phyloP scores from a whole-genome alignment of 2,888 invertebrate genomes.

The Hermodice carunculata region DNA sequence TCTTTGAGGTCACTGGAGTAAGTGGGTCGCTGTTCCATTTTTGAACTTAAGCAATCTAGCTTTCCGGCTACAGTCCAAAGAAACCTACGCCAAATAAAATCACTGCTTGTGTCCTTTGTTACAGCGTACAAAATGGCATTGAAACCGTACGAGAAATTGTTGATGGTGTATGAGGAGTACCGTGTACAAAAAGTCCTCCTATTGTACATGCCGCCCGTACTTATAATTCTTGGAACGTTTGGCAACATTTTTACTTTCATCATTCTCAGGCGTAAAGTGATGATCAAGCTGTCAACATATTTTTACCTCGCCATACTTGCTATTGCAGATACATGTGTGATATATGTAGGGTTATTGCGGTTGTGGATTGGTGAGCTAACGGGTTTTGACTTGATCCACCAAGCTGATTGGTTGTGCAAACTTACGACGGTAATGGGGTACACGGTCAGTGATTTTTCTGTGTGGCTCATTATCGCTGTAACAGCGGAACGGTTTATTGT shows the following conservation, averaged over 20 bases:
- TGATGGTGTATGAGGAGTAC: constrained; percentile 1
- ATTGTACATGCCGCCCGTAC: constrained; percentile 54
- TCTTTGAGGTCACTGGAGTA: too few relatives aligned
- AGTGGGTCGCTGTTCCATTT: too few relatives aligned
- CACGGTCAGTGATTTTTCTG: constrained; percentile 55
- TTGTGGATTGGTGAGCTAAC: constrained; percentile 58
- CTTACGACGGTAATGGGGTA: constrained; percentile 51
- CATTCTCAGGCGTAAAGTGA: constrained; percentile 52
- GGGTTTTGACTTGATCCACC: constrained; percentile 46
- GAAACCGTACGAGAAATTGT: constrained; percentile 2
- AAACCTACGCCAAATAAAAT: too few relatives aligned
- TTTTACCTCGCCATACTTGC: constrained; percentile 58
- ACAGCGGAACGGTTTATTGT: constrained; percentile 65
- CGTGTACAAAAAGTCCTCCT: constrained; percentile 37
- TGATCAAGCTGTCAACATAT: constrained; percentile 57
- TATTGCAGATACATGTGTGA: constrained; percentile 57
- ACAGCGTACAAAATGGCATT: too few relatives aligned
- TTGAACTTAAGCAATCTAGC: too few relatives aligned
- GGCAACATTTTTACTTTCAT: constrained; percentile 61
- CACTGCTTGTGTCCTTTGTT: too few relatives aligned
- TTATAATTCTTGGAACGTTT: constrained; percentile 58
- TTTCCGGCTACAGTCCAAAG: too few relatives aligned
- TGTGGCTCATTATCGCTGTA: constrained; percentile 66
- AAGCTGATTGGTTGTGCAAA: constrained; percentile 57
- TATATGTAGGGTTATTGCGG: constrained; percentile 56